Evolutionary conservation across 2,113 vertebrate species (phyloP).

Genomic region (Gopherus flavomarginatus): DNA sequence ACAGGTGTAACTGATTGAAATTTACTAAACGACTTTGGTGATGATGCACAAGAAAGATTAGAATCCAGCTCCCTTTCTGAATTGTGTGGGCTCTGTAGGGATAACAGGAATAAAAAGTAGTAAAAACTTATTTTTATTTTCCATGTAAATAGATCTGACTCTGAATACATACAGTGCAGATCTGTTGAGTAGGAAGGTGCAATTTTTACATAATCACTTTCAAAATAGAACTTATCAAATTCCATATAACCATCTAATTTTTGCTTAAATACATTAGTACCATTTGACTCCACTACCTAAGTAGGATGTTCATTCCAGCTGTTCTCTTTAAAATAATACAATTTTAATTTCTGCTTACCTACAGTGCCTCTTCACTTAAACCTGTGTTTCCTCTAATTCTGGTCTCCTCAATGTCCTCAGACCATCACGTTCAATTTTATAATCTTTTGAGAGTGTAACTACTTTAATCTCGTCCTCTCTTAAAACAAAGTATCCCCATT

Average conservation of each 20-base stretch:
- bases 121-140: slow-evolving; percentile 49
- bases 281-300: neutral
- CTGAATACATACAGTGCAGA: slow-evolving; percentile 45
- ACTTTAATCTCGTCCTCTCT: neutral
- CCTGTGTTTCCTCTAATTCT: neutral
- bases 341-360: neutral
- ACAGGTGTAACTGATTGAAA: neutral
- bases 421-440: neutral
- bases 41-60: neutral
- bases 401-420: neutral
- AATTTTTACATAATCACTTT: slow-evolving; percentile 58
- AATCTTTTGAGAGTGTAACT: neutral
- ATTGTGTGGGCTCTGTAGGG: slow-evolving; percentile 33
- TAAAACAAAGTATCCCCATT: neutral
- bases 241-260: slow-evolving; percentile 4
- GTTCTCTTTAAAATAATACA: neutral
- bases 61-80: slow-evolving; percentile 1
- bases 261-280: neutral
- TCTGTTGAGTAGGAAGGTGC: slow-evolving; percentile 68
- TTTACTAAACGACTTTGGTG: neutral
- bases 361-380: neutral
- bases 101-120: slow-evolving; percentile 37
- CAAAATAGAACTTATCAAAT: slow-evolving; percentile 33
- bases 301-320: neutral
- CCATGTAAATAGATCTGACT: slow-evolving; percentile 43